Evolutionary conservation across 2,888 invertebrate genomes (phyloP), one percentile per base, ranked within the genome.

Genomic region (Philopedon plagiatum): DNA sequence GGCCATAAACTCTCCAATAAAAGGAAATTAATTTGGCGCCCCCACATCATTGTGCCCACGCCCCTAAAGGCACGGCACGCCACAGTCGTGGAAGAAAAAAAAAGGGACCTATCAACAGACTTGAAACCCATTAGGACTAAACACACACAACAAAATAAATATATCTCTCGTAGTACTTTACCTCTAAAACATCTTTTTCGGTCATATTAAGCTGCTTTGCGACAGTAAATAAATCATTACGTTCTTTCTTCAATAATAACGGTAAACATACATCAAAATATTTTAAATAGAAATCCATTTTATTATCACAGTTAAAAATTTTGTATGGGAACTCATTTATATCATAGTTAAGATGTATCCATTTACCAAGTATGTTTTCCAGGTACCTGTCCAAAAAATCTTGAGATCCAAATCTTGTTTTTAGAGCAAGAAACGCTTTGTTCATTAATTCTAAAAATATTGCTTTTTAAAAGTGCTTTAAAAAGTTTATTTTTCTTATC

Each of bases 351-450:
- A 78, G 76, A 15, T 63, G 73, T 21, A 80, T 66, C 85, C 85
- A 85, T 72, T 81, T 85, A 0, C 87, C 82, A n/a, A 89, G 80
- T 15, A 89, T 72, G 85, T 86, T 87, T 58, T 86, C 85, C 68
- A 87, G 80, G 76, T 89, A 86, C 62, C 82, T 85, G 58, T 86
- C 84, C 62, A 88, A 76, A 76, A 89, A 88, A 5, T 78, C 81
- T 11, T 83, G 49, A 29, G 78, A 74, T 34, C 74, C 71, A 54
- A 83, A 77, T 64, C 79, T 68, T 39, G 77, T 69, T 21, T 78
- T 77, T 13, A 83, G 76, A 58, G 80, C 76, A 34, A 75, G 72
- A 11, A 84, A 73, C 44, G 80, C 77, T 71, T 77, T 80, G 29
- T 76, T 64, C n/a, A 81, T 76, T 44, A 71, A 75, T 70, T 69